Conservation (phyloP, 2,888 invertebrate species). For the Drosophila monieri region DNA sequence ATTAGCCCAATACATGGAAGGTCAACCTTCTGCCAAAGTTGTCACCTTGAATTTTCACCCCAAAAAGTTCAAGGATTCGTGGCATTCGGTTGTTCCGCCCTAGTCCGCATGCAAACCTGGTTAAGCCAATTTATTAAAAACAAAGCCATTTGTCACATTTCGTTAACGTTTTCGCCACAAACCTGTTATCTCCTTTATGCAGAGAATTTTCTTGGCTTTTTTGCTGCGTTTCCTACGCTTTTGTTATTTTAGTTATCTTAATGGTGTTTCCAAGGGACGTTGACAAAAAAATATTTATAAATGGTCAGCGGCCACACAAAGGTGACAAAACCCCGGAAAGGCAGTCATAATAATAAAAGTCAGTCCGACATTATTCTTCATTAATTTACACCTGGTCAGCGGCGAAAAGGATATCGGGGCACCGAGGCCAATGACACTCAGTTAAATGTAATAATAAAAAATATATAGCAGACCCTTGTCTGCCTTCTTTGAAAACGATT, state of each 20-base stretch:
- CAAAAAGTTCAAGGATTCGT: conserved; percentile 22
- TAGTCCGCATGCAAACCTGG: conserved; percentile 56
- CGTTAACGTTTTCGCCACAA: conserved; percentile 70
- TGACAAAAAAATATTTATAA: conserved; percentile 58
- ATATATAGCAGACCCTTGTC: conserved; percentile 32
- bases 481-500: conserved; percentile 26
- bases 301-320: conserved; percentile 59
- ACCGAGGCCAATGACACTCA: conserved; percentile 60
- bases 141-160: conserved; percentile 80
- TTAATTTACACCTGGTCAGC: conserved; percentile 75
- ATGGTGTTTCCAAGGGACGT: conserved; percentile 60
- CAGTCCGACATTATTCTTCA: conserved; percentile 67
- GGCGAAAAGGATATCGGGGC: conserved; percentile 59
- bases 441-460: conserved; percentile 62
- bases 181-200: conserved; percentile 5
- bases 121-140: conserved; percentile 80
- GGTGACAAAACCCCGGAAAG: conserved; percentile 47
- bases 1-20: conserved; percentile 67
- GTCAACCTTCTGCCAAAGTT: conserved; percentile 18
- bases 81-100: conserved; percentile 18
- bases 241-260: conserved; percentile 63
- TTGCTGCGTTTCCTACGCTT: conserved; percentile 1
- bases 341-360: conserved; percentile 44
- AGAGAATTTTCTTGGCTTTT: conserved; percentile 1
- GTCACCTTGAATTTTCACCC: conserved; percentile 7